These are phyloP conservation scores for Octodon degus DNA, from an alignment of 2,113 vertebrate genomes.

Conservation along the genomic window DNA sequence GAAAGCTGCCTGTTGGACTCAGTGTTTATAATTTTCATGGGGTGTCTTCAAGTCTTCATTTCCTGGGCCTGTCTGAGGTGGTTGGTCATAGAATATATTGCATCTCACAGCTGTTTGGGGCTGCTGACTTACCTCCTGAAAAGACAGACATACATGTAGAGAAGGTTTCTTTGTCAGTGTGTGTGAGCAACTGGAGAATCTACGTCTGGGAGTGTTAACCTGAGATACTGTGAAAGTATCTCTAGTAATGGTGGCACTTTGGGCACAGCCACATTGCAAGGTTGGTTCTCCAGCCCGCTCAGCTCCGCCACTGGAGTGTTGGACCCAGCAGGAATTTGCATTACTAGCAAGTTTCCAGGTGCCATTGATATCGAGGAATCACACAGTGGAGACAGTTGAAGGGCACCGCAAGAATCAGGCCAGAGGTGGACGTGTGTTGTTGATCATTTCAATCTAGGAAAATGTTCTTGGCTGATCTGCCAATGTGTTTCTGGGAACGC, in stretches of 20 bases:
- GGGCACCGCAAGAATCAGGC: background rate
- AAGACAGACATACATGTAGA: background rate
- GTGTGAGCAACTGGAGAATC: slow-evolving; percentile 19
- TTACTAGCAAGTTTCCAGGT: slow-evolving; percentile 30
- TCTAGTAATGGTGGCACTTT: background rate
- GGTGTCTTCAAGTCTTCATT: background rate
- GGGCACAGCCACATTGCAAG: background rate
- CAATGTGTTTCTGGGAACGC: background rate
- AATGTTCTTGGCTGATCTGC: background rate
- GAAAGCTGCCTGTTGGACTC: background rate
- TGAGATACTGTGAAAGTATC: slow-evolving; percentile 12
- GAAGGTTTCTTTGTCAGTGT: background rate
- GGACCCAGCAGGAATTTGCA: background rate
- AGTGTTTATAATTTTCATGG: background rate
- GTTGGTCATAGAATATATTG: background rate
- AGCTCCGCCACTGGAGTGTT: background rate
- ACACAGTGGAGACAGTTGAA: background rate
- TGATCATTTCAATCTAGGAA: slow-evolving; percentile 20
- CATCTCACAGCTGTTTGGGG: background rate
- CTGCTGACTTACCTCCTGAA: slow-evolving; percentile 1
- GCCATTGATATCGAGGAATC: background rate
- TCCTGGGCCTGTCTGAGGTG: background rate
- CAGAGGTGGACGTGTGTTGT: background rate
- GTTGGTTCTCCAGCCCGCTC: background rate
- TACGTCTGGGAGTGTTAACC: background rate